phyloP scores from a whole-genome alignment of 2,113 vertebrate species.

The Heptranchias perlo region DNA sequence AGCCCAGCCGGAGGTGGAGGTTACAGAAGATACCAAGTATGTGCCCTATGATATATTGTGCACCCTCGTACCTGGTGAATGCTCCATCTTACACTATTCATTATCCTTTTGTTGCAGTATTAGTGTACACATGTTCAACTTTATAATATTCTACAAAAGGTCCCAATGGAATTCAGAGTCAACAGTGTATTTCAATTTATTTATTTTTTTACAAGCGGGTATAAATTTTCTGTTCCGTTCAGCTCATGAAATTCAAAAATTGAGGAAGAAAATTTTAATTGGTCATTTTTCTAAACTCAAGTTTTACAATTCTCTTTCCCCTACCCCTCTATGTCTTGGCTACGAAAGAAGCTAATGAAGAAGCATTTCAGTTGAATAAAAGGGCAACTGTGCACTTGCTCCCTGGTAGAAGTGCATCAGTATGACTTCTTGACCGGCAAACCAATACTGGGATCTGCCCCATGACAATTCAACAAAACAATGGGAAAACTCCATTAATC shows the following conservation, averaged over 20 bases:
- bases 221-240: background rate
- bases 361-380: background rate
- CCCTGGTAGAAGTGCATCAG: background rate
- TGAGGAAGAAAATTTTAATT: background rate
- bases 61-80: background rate
- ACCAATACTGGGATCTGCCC: background rate
- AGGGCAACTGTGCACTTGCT: background rate
- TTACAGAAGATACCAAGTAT: constrained; percentile 97
- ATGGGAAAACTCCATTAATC: background rate
- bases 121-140: background rate
- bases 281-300: background rate
- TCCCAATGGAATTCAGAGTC: background rate
- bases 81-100: constrained; percentile 24
- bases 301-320: background rate
- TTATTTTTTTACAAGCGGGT: background rate
- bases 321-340: background rate
- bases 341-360: background rate
- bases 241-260: background rate
- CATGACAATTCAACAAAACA: background rate
- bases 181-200: background rate
- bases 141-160: background rate
- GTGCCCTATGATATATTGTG: constrained; percentile 48
- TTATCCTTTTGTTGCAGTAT: background rate
- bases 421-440: background rate
- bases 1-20: constrained; percentile 89